Evolutionary conservation across 2,888 invertebrate genomes (phyloP).

Genomic region (Phoronis australis): DNA sequence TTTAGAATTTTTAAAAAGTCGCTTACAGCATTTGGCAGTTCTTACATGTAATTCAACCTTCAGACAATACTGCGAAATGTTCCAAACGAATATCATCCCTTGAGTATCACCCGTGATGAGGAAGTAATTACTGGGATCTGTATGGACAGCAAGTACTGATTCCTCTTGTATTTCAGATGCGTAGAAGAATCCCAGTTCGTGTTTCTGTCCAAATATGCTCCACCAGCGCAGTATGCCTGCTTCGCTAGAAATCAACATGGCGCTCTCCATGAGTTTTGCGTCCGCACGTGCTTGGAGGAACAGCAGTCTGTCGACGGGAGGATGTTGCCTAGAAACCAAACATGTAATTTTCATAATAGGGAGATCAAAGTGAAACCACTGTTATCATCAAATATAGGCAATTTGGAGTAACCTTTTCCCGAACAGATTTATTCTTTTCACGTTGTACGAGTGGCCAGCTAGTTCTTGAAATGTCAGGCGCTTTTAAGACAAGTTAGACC

Average conservation of each 20-base stretch:
- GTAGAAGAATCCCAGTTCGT: constrained; percentile 41
- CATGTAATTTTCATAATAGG: too few relatives aligned
- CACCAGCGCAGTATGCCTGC: constrained; percentile 47
- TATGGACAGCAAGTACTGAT: constrained; percentile 42
- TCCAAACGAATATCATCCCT: constrained; percentile 42
- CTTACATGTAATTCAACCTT: constrained; percentile 16
- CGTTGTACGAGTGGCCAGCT: too few relatives aligned
- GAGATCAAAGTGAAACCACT: too few relatives aligned
- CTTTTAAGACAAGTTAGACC: too few relatives aligned
- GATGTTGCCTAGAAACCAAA: constrained; percentile 32
- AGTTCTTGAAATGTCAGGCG: too few relatives aligned
- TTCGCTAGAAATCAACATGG: constrained; percentile 48
- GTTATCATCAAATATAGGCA: background rate
- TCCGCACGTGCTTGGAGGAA: constrained; percentile 37
- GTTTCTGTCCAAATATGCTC: constrained; percentile 39
- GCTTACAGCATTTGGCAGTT: too few relatives aligned
- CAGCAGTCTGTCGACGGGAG: constrained; percentile 47
- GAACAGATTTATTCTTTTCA: too few relatives aligned
- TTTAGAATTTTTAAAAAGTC: too few relatives aligned
- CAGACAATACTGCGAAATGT: constrained; percentile 41
- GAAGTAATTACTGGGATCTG: constrained; percentile 29
- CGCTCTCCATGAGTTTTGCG: constrained; percentile 30
- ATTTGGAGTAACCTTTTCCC: constrained; percentile 3
- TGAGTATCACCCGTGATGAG: constrained; percentile 46
- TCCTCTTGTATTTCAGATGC: constrained; percentile 39